Base-by-base conservation (phyloP, 2,888 invertebrate species). In the Melinopterus prodromus region DNA sequence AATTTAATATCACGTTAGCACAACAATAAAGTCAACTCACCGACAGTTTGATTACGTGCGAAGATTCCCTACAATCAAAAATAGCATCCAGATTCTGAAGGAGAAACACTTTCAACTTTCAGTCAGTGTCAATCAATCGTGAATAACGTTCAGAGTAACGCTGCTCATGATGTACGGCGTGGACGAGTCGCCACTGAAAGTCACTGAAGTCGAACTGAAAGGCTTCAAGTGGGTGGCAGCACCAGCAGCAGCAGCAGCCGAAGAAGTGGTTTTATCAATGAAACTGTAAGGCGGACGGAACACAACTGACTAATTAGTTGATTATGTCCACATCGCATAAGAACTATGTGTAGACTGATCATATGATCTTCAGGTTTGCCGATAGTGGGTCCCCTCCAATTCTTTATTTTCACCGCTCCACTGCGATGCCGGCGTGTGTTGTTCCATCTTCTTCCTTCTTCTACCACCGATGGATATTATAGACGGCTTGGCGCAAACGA, bases 251-350 rank as follows among this genome's bases (percentile, higher is more conserved):
- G 12, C 26, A 26, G 26, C 26, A 26, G 26, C 26, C 53, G 53
- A 53, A 7, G 53, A 53, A 7, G 53, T 12, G 7, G 53, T 53
- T 53, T 53, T 53, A 53, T 53, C 53, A 53, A 53, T 53, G 53
- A 53, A 53, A 80, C 82, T 79, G 79, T 82, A 78, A 80, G 81
- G 80, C 82, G 83, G 84, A 53, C 53, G 74, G 35, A 35, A 26
- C 35, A 26, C 35, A 26, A 26, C 35, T 74, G 36, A 74, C 82
- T 84, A 85, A 85, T 84, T 85, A 84, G 82, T 84, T 82, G 82
- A 81, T 84, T 83, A 83, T 85, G 84, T 82, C 85, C 83, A 83
- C 83, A 82, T 85, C 85, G 83, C 84, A 83, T 84, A 85, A 83
- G 82, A 81, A 84, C 84, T 84, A 83, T 83, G 81, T 82, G 83